Evolutionary conservation across 1,140 invertebrate species (phyloP).

Genomic region (Orchestia grillus): DNA sequence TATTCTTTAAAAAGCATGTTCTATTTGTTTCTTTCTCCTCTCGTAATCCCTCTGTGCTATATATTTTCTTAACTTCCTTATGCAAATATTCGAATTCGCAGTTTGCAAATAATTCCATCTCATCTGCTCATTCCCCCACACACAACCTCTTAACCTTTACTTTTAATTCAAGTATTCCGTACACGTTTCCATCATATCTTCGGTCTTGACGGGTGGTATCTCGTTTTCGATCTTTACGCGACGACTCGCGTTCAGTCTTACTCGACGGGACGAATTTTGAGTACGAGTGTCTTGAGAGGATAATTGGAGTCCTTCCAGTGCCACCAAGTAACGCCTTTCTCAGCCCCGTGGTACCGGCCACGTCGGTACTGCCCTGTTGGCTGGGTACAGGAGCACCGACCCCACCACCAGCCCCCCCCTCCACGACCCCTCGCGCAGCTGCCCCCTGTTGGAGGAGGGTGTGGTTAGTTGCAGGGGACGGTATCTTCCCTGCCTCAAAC

Average conservation of each 20-base stretch:
- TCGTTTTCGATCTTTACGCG: too few species aligned
- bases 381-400: slow-evolving; percentile 66
- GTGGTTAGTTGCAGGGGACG: background rate
- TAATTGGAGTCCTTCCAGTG: slow-evolving; percentile 68
- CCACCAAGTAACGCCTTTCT: slow-evolving; percentile 67
- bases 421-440: slow-evolving; percentile 65
- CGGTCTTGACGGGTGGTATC: too few species aligned
- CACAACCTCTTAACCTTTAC: background rate
- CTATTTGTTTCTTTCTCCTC: too few species aligned
- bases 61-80: too few species aligned
- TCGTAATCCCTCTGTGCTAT: too few species aligned
- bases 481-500: background rate
- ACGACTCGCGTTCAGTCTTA: slow-evolving; percentile 58
- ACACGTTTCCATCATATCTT: background rate
- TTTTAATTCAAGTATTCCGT: background rate
- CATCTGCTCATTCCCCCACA: background rate
- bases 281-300: slow-evolving; percentile 64
- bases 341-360: slow-evolving; percentile 64
- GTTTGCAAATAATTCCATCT: background rate
- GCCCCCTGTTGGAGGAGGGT: slow-evolving; percentile 59
- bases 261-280: slow-evolving; percentile 64
- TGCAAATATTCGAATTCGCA: too few species aligned
- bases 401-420: slow-evolving; percentile 68
- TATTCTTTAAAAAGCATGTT: too few species aligned
- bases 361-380: slow-evolving; percentile 66